Evolutionary conservation across 2,113 vertebrate species (phyloP), one percentile per base, ranked within the genome.

Genomic region (Condylura cristata): DNA sequence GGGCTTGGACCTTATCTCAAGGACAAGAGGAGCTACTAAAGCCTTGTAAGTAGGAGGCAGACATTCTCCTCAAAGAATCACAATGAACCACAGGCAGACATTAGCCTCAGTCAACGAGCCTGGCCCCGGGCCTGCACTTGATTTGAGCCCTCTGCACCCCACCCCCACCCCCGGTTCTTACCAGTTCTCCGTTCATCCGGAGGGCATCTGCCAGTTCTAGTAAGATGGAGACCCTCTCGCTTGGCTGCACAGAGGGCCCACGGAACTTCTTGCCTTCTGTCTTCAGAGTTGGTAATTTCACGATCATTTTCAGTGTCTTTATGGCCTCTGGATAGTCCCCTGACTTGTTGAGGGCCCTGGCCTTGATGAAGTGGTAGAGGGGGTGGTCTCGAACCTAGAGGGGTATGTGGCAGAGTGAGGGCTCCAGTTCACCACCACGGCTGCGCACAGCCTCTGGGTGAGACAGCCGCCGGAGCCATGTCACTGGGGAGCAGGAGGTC

Each of bases 151-250:
- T n/a, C n/a, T n/a, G n/a, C n/a, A n/a, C 44, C 0, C 0, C 44
- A 6, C 44, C 44, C 44, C 44, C 44, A 10, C 44, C 44, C 17
- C 5, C 9, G 0, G n/a, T 46, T 18, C 97, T 95, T 96, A 99
- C 98, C 98, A 98, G 98, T 58, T 99, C 98, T 56, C 98, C 98
- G 0, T 98, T 98, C 41, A 98, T 95, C 22, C 97, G 95, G 37
- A 98, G 97, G 32, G 97, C 97, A 1, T 98, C 97, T 0, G 90
- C 98, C 58, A 99, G 96, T 70, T 98, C 98, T 93, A 99, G 94
- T 7, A 98, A 96, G 86, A 98, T 96, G 51, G 98, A 98, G 2
- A 92, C 98, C 2, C 98, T 94, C 68, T 98, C 98, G 7, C 94
- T 94, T 44, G 72, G 91, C 37, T 2, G 95, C 86, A 98, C 28